These are phyloP conservation scores for Schrankia costaestrigalis DNA, from an alignment of 2,888 invertebrate genomes.

Conservation along the genomic window DNA sequence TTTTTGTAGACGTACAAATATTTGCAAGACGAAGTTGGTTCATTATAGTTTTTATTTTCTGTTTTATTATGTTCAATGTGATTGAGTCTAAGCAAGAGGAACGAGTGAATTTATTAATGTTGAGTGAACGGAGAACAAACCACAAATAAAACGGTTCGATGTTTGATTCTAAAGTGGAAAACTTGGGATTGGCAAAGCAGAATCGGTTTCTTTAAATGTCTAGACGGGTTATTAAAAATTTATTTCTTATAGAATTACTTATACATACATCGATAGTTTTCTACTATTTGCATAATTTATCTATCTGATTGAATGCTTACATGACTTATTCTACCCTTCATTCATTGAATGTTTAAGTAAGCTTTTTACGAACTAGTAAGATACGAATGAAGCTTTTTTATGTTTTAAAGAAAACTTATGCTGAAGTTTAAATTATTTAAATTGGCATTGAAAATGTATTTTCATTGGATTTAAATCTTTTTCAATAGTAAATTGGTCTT, in stretches of 20 bases:
- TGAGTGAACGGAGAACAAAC: slow-evolving; percentile 44
- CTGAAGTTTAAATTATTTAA: background rate
- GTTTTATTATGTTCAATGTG: slow-evolving; percentile 62
- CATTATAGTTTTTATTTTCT: slow-evolving; percentile 71
- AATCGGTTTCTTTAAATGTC: slow-evolving; percentile 60
- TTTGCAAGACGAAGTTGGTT: slow-evolving; percentile 64
- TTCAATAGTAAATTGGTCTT: slow-evolving; percentile 21
- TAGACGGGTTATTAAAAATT: slow-evolving; percentile 76
- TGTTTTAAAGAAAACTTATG: background rate
- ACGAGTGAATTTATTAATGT: slow-evolving; percentile 52
- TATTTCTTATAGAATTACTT: slow-evolving; percentile 62
- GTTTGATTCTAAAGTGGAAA: slow-evolving; percentile 57
- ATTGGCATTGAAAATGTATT: slow-evolving; percentile 1
- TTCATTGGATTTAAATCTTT: slow-evolving; percentile 4
- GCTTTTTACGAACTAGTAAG: slow-evolving; percentile 8
- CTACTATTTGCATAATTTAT: slow-evolving; percentile 17
- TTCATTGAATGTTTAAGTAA: slow-evolving; percentile 1
- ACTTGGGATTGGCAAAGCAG: slow-evolving; percentile 61
- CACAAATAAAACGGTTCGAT: slow-evolving; percentile 63
- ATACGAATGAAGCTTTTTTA: slow-evolving; percentile 12
- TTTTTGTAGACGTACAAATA: slow-evolving; percentile 59
- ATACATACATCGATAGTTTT: too few species aligned
- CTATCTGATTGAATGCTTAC: slow-evolving; percentile 4
- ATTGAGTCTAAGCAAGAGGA: slow-evolving; percentile 71
- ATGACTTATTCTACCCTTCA: slow-evolving; percentile 3